Evolutionary conservation across 2,113 vertebrate species (phyloP), one percentile per base, ranked within the genome.

Genomic region (Pterophyllum scalare): DNA sequence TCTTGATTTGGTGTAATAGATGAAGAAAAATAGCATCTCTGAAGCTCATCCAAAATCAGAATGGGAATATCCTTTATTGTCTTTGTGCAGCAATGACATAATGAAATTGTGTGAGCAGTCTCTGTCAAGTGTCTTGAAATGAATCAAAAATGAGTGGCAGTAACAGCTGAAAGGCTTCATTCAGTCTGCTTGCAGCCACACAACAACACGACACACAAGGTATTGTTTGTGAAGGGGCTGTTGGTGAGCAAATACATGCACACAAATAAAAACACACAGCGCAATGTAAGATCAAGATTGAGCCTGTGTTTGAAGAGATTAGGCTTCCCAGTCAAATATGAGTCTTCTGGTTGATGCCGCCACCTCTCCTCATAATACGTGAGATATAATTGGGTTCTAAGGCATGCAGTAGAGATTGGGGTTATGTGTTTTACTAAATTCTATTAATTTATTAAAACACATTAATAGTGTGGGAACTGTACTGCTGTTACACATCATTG

Each of bases 231-330:
- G 54, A 74, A 80, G 59, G 72, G 40, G 40, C 57, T 46, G 61
- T 59, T 77, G 65, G 19, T 67, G 81, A 59, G 38, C n/a, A 76
- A 2, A 22, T 76, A 79, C 60, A 77, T 43, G 49, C 59, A 85
- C 62, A 78, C 28, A 75, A 61, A 77, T 26, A 80, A 59, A 79
- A 54, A 80, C 62, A 83, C 65, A 70, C 24, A 79, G 40, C 49
- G 77, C 17, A 43, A 70, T 80, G 20, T 40, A 49, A 80, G 43
- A 78, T 17, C 14, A 65, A 49, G 64, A 85, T 19, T 81, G 77
- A 88, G 59, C 67, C 59, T 59, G 17, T 83, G 87, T 77, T 57
- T n/a, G 17, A 75, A 60, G 38, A 89, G 81, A 91, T 88, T 78
- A 82, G 61, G 22, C 46, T 77, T 74, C 56, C 6, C 60, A 67